These are phyloP conservation scores for Gobiocypris rarus DNA, from an alignment of 2,113 vertebrate genomes.

Conservation along the genomic window DNA sequence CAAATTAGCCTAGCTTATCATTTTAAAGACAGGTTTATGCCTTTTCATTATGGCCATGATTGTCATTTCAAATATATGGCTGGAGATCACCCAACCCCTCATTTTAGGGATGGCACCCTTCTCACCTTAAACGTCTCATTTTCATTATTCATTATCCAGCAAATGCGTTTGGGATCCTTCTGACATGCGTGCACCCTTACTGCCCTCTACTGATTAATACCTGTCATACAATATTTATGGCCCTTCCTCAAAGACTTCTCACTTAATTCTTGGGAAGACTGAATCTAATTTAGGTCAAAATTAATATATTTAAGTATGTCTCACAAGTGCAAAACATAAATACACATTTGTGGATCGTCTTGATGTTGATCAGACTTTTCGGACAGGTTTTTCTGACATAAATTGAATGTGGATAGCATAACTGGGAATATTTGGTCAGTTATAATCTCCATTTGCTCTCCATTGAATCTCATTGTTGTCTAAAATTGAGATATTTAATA, in stretches of 20 bases:
- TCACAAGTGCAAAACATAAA: neutral
- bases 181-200: constrained; percentile 31
- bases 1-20: neutral
- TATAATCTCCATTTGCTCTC: neutral
- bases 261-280: neutral
- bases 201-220: constrained; percentile 59
- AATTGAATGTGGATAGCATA: neutral
- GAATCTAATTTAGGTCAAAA: neutral
- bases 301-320: neutral
- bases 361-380: neutral
- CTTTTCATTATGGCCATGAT: constrained; percentile 17
- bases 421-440: neutral
- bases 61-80: constrained; percentile 23
- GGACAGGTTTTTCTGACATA: neutral
- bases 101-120: constrained; percentile 4
- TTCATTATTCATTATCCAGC: constrained; percentile 26
- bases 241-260: neutral
- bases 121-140: constrained; percentile 18
- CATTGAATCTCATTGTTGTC: neutral
- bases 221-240: constrained; percentile 52
- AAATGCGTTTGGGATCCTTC: neutral
- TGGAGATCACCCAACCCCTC: neutral
- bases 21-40: constrained; percentile 25
- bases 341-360: neutral
- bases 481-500: neutral